Evolutionary conservation across 2,113 vertebrate genomes (phyloP).

Genomic region (Sphyrna mokarran): DNA sequence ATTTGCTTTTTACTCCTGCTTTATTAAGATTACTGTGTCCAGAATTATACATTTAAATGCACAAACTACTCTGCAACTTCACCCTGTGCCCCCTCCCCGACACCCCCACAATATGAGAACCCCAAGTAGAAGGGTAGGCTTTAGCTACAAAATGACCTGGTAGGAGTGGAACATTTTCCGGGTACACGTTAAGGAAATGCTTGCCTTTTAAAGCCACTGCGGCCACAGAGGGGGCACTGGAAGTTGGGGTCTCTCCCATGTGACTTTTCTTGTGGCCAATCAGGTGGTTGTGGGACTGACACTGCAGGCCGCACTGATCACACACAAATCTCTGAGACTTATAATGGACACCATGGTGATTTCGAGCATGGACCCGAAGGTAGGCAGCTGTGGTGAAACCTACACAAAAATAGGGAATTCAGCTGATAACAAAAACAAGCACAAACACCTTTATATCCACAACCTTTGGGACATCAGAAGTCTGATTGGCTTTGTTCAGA

Average conservation of each 20-base stretch:
- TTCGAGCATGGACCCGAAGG: conserved; percentile 36
- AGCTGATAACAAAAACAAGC: conserved; percentile 23
- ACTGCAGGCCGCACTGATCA: conserved; percentile 33
- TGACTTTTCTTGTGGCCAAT: conserved; percentile 37
- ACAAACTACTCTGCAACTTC: not conserved
- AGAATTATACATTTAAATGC: not conserved
- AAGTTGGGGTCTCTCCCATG: conserved; percentile 35
- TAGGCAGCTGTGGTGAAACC: conserved; percentile 37
- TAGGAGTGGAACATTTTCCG: conserved; percentile 33
- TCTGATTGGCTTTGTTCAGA: not conserved
- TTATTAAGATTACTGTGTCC: not conserved
- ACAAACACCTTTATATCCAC: conserved; percentile 18
- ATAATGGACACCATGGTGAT: conserved; percentile 37
- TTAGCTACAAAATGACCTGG: conserved; percentile 35
- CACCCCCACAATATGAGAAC: not conserved
- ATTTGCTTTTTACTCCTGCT: too few species aligned
- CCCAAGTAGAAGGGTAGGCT: conserved; percentile 12
- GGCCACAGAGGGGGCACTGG: conserved; percentile 35
- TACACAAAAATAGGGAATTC: conserved; percentile 30
- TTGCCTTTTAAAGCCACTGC: conserved; percentile 36
- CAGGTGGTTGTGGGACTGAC: conserved; percentile 36
- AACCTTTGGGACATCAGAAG: conserved; percentile 2
- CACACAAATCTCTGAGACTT: conserved; percentile 37
- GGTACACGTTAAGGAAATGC: conserved; percentile 13
- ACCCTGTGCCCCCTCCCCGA: not conserved